A percentile compares a stretch with the other conserved stretches of the same genome.
These are phyloP conservation scores for Furcifer pardalis DNA, from an alignment of 2,797 vertebrate species.

Conservation along the genomic window DNA sequence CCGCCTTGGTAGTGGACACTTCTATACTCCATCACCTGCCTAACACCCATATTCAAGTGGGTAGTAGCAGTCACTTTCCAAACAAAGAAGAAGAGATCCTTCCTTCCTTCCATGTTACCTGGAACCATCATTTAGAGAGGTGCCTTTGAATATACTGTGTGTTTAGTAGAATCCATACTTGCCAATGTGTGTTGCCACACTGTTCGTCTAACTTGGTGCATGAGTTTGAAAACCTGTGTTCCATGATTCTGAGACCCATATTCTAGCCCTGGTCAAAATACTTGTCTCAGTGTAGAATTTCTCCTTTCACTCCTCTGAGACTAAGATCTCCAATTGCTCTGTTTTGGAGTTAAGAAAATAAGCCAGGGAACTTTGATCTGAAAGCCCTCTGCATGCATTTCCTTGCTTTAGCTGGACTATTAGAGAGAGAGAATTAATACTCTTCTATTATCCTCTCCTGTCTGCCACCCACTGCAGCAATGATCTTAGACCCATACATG, in stretches of 20 bases:
- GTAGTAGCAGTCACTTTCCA: neutral
- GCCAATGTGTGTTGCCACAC: neutral
- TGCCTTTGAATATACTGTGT: neutral
- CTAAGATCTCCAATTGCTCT: neutral
- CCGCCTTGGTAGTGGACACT: neutral
- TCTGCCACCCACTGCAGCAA: conserved; percentile 26
- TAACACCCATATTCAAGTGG: neutral
- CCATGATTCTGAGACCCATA: neutral
- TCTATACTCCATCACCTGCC: neutral
- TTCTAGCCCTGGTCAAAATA: neutral
- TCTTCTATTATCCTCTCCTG: conserved; percentile 17
- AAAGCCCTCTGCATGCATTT: neutral
- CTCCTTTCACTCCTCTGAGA: neutral
- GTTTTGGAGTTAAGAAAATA: neutral
- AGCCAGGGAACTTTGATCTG: neutral
- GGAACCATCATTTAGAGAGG: neutral
- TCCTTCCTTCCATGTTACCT: neutral
- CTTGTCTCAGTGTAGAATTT: neutral
- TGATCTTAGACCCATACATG: conserved; percentile 35
- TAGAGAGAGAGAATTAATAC: conserved; percentile 8
- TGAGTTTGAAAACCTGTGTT: neutral
- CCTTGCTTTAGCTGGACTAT: conserved; percentile 10
- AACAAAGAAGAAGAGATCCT: neutral
- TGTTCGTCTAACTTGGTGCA: neutral
- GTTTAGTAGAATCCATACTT: neutral